Percentiles rank a stretch among this genome's conserved stretches.
phyloP scores from a whole-genome alignment of 2,888 invertebrate genomes.

The Apamea epomidion region DNA sequence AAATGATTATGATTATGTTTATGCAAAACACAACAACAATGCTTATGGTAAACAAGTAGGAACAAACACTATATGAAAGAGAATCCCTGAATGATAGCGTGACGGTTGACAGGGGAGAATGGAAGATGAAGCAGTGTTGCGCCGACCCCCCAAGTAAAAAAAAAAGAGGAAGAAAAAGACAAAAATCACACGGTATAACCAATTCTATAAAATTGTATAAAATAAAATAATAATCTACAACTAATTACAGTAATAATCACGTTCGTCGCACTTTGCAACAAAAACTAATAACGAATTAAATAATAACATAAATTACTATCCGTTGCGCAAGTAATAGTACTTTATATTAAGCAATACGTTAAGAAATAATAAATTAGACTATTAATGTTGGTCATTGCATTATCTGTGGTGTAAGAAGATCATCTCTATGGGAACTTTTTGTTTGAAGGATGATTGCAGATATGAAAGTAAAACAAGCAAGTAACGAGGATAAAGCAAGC shows the following conservation, averaged over 20 bases:
- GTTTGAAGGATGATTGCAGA: constrained; percentile 33
- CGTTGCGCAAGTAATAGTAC: constrained; percentile 44
- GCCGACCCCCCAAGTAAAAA: not conserved
- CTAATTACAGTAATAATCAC: constrained; percentile 38
- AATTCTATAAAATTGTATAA: not conserved
- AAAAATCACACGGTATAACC: not conserved
- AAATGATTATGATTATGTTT: too few species aligned
- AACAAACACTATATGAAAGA: too few species aligned
- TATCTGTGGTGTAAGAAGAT: constrained; percentile 52
- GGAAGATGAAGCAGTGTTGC: not conserved
- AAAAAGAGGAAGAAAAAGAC: too few species aligned
- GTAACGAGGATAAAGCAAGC: too few species aligned
- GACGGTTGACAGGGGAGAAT: not conserved
- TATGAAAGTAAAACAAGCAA: too few species aligned
- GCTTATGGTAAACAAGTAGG: too few species aligned
- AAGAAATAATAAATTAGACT: constrained; percentile 50
- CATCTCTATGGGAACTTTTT: constrained; percentile 46
- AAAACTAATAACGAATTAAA: constrained; percentile 42
- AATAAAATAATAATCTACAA: constrained; percentile 17
- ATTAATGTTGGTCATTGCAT: constrained; percentile 51
- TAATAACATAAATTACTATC: constrained; percentile 45
- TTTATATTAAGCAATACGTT: constrained; percentile 43
- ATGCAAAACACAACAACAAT: too few species aligned
- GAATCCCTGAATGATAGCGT: not conserved
- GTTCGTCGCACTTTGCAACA: constrained; percentile 46